A percentile compares a stretch with the other conserved stretches of the same genome.
phyloP scores from a whole-genome alignment of 2,888 invertebrate genomes.

The Eupithecia centaureata region DNA sequence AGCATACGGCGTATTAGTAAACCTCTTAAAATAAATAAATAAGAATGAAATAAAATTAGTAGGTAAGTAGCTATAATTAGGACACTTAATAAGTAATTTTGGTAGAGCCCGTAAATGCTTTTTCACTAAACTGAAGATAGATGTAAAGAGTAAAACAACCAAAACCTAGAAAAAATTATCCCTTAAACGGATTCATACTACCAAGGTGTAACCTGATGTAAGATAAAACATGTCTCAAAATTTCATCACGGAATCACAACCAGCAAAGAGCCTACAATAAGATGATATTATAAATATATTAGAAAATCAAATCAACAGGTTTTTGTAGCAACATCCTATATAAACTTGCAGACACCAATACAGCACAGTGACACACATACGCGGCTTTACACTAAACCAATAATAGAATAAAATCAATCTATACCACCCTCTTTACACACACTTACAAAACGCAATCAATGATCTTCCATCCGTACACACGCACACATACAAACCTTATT shows the following conservation, averaged over 20 bases:
- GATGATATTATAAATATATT: too few species aligned
- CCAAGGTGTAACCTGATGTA: too few species aligned
- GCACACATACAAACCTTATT: conserved; percentile 65
- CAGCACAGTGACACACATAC: conserved; percentile 83
- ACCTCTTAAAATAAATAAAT: too few species aligned
- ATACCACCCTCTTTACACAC: conserved; percentile 78
- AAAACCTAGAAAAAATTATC: too few species aligned
- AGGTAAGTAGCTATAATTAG: neutral
- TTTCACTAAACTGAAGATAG: neutral
- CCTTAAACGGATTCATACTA: too few species aligned
- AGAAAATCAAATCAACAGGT: neutral
- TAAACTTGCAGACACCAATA: conserved; percentile 61
- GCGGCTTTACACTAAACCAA: conserved; percentile 83
- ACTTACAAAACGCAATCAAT: conserved; percentile 67
- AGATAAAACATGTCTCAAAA: too few species aligned
- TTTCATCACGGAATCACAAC: neutral
- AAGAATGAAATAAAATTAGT: too few species aligned
- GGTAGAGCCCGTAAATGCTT: neutral
- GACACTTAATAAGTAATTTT: neutral
- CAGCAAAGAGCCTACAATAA: too few species aligned
- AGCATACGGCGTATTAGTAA: neutral
- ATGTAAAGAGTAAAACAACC: neutral
- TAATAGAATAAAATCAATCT: conserved; percentile 83
- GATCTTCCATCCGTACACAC: conserved; percentile 59
- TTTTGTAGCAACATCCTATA: conserved; percentile 55